Base-by-base conservation (phyloP, 2,888 invertebrate species). In the Diplolepis rosae region DNA sequence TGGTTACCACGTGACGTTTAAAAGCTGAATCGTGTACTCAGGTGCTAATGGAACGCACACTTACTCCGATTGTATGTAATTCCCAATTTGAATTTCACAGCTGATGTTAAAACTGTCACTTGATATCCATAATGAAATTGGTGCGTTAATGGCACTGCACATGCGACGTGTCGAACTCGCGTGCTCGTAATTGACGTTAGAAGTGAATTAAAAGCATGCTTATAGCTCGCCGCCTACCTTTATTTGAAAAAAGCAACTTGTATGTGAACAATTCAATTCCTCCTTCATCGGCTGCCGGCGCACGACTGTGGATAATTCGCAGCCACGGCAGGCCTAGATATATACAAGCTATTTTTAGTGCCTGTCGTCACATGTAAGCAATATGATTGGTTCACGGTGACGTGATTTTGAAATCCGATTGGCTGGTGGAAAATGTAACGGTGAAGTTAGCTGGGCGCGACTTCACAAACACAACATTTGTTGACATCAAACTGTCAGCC, bases 251-350 rank as follows among this genome's bases (percentile, higher is more conserved):
- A 67, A 30, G 1, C 9, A 24, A 9, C 13, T 5, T 24, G 32
- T 48, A 11, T 11, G 5, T 13, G 0, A 35, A 24, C 6, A 45
- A n/a, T 28, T 32, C 3, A 50, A 48, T 28, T 77, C 77, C 78
- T 78, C 71, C 79, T 73, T 72, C 79, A 80, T 85, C 83, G 87
- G 82, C 84, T 84, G 87, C 87, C 87, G 87, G 87, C 87, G 87
- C 86, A 79, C 87, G 84, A 88, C 88, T 88, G 85, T 87, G 81
- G 83, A 83, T 82, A 83, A 83, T 82, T 84, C 83, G 84, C 84
- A 82, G 81, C 82, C 79, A 83, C 84, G 80, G 82, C 84, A 87
- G 87, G 88, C 88, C 88, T 88, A 87, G 87, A 88, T 88, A 87
- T 85, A 84, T 83, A 82, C 82, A 75, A 76, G 82, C 75, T 89